Evolutionary conservation across 2,113 vertebrate genomes (phyloP).

Genomic region (Propithecus coquereli): DNA sequence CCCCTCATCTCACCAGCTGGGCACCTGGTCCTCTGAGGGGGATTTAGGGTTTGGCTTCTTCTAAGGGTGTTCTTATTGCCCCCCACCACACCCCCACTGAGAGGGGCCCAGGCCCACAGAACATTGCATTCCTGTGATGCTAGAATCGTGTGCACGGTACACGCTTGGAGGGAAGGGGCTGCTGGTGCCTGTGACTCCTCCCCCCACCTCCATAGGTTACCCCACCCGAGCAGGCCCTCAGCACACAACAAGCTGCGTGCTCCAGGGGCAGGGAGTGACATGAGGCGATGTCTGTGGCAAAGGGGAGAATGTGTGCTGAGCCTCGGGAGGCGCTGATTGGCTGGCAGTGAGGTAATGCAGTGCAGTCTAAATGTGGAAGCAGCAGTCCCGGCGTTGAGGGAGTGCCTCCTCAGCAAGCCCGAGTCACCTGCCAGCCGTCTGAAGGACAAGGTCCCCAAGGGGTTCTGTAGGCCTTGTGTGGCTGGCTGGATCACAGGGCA

Average conservation of each 20-base stretch:
- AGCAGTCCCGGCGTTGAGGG: constrained; percentile 39
- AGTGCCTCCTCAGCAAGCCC: neutral
- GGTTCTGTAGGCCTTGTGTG: neutral
- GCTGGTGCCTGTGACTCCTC: neutral
- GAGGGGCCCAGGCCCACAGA: neutral
- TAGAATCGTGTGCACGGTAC: accelerated
- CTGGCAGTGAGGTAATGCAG: constrained; percentile 79
- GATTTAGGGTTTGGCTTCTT: neutral
- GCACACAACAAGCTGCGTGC: neutral
- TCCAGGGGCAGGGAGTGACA: neutral
- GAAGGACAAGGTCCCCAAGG: constrained; percentile 37
- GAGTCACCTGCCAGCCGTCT: constrained; percentile 2
- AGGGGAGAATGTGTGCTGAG: constrained; percentile 58
- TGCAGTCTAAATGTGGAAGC: constrained; percentile 71
- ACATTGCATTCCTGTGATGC: neutral
- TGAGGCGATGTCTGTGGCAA: constrained; percentile 54
- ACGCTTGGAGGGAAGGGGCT: neutral
- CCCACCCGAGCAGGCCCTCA: neutral
- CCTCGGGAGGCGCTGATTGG: constrained; percentile 71
- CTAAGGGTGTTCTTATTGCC: neutral
- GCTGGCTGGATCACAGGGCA: neutral
- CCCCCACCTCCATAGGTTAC: accelerated
- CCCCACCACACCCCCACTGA: neutral
- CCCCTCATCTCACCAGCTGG: neutral
- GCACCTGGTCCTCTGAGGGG: neutral